Evolutionary conservation across 2,113 vertebrate genomes (phyloP).

Genomic region (Menura novaehollandiae): DNA sequence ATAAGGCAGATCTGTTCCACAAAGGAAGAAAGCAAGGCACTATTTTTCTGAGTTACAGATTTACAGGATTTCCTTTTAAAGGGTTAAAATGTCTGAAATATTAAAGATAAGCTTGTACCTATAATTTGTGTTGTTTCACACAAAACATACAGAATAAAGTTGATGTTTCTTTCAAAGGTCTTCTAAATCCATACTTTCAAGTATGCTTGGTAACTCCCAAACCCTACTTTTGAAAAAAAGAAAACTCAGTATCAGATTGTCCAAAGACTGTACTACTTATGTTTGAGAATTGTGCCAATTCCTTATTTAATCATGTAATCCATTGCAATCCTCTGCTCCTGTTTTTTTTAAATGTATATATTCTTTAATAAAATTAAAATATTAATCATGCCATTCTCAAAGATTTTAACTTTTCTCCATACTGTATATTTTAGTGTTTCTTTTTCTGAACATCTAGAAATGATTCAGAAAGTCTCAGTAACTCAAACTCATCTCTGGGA

Average conservation of each 20-base stretch:
- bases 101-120: not conserved
- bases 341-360: not conserved
- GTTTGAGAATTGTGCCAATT: not conserved
- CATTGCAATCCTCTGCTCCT: not conserved
- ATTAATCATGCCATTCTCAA: not conserved
- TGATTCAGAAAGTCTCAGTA: not conserved
- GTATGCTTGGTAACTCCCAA: not conserved
- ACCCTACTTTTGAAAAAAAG: not conserved
- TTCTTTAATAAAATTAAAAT: not conserved
- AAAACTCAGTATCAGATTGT: not conserved
- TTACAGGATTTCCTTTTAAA: not conserved
- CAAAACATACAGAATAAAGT: not conserved
- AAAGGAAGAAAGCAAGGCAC: not conserved
- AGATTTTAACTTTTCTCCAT: not conserved
- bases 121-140: not conserved
- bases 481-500: not conserved
- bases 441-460: not conserved
- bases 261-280: not conserved
- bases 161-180: not conserved
- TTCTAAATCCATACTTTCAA: not conserved
- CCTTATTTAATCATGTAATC: not conserved
- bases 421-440: not conserved
- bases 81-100: not conserved
- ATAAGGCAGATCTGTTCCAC: not conserved
- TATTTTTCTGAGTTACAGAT: not conserved